Evolutionary conservation across 2,797 vertebrate species (phyloP), one percentile per base, ranked within the genome.

Genomic region (Synaphobranchus kaupii): DNA sequence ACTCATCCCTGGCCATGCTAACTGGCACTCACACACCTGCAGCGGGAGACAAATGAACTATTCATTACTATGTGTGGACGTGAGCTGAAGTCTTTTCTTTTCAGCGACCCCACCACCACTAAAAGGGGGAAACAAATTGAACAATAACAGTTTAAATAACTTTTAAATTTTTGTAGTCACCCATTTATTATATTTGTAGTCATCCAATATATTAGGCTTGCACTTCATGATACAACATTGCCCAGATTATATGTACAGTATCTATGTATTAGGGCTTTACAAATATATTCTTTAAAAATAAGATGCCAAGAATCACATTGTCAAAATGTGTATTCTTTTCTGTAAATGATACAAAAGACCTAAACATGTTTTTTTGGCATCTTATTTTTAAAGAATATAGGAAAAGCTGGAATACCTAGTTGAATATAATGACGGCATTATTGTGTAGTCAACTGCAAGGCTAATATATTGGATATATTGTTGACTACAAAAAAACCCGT

Each of bases 1-100:
- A 63, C 88, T 92, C 92, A 88, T 92, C 91, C 91, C 91, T 90
- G 89, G 88, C 93, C 94, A 95, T 94, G 91, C 48, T 93, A 91
- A 92, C 93, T 94, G 89, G 89, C 91, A 90, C 90, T 94, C 92
- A 94, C 86, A 90, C 87, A 88, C 88, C 90, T 87, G 88, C 76
- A 86, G 50, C 89, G 88, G 56, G 39, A 47, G 58, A 52, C 25
- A 89, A 60, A 89, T 31, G n/a, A 80, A 88, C 28, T 89, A 56
- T 66, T 5, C 6, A 25, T 76, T 10, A n/a, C 9, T 68, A 85
- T 52, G 54, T 44, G 20, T 28, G 89, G 92, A 90, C 85, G 86
- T 31, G 0, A 76, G 82, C 89, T 47, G 4, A 34, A 80, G 50
- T 10, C 20, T 9, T 90, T 91, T 88, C 89, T 39, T 91, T 89